A percentile compares a stretch with the other conserved stretches of the same genome.
Evolutionary conservation across 2,113 vertebrate genomes (phyloP).

Genomic region (Prunella fulvescens): DNA sequence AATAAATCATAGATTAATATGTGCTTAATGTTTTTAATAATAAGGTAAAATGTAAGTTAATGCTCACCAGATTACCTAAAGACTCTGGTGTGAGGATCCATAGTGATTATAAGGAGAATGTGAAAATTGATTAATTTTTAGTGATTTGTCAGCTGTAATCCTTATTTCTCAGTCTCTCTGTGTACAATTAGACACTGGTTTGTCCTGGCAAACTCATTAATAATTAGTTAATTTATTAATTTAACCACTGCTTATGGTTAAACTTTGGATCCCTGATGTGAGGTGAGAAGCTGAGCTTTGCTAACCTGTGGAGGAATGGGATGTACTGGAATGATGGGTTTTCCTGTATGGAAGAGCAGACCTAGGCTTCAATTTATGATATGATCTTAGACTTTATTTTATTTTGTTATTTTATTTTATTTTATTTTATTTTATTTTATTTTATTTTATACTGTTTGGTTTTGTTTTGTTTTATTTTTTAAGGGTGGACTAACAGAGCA

Average conservation of each 20-base stretch:
- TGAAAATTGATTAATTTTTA: background rate
- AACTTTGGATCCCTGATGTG: background rate
- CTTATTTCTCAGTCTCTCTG: background rate
- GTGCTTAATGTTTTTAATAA: background rate
- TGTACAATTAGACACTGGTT: background rate
- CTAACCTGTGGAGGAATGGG: background rate
- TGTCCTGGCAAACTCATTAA: background rate
- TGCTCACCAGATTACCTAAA: background rate
- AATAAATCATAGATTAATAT: background rate
- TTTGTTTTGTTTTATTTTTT: background rate
- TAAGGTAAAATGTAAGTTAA: background rate
- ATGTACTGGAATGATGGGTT: background rate
- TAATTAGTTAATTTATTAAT: background rate
- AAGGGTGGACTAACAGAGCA: background rate
- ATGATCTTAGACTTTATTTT: background rate
- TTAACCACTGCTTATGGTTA: background rate
- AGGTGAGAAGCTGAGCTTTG: background rate
- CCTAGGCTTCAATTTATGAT: background rate
- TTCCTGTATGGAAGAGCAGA: background rate
- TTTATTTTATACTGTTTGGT: background rate
- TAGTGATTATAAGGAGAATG: background rate
- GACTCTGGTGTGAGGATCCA: background rate
- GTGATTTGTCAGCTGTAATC: background rate
- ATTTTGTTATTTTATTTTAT: background rate
- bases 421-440: background rate